Evolutionary conservation across 2,797 vertebrate species (phyloP).

Genomic region (Sebastes oblongus): DNA sequence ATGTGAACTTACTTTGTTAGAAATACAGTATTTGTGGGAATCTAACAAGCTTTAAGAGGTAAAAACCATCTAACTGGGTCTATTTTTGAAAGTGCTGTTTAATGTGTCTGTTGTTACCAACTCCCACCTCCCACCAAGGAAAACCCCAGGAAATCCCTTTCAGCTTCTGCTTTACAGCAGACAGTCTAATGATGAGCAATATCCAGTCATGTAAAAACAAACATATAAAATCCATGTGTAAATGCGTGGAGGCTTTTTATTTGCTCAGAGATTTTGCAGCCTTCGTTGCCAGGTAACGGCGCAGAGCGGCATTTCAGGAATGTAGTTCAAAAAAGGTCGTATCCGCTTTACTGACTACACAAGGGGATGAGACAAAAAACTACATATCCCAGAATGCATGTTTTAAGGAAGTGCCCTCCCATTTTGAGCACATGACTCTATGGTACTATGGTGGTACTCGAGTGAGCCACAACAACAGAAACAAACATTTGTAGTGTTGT

Average conservation of each 20-base stretch:
- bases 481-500: not conserved
- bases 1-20: not conserved
- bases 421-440: constrained; percentile 57
- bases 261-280: constrained; percentile 59
- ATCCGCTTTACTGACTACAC: fast-evolving
- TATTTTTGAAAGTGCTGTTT: not conserved
- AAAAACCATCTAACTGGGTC: not conserved
- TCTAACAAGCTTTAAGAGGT: not conserved
- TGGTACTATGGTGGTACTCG: not conserved
- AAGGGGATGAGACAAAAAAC: not conserved
- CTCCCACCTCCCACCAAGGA: no score
- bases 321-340: constrained; percentile 60
- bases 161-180: not conserved
- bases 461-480: not conserved
- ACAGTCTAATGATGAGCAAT: not conserved
- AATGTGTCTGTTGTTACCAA: not conserved
- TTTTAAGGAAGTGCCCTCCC: not conserved
- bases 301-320: constrained; percentile 15
- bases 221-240: no score
- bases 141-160: not conserved
- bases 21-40: not conserved
- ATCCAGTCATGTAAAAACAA: not conserved
- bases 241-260: constrained; percentile 79
- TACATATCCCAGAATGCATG: constrained; percentile 68
- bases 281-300: constrained; percentile 59